Evolutionary conservation across 2,797 vertebrate species (phyloP), one percentile per base, ranked within the genome.

Genomic region (Thunnus albacares): DNA sequence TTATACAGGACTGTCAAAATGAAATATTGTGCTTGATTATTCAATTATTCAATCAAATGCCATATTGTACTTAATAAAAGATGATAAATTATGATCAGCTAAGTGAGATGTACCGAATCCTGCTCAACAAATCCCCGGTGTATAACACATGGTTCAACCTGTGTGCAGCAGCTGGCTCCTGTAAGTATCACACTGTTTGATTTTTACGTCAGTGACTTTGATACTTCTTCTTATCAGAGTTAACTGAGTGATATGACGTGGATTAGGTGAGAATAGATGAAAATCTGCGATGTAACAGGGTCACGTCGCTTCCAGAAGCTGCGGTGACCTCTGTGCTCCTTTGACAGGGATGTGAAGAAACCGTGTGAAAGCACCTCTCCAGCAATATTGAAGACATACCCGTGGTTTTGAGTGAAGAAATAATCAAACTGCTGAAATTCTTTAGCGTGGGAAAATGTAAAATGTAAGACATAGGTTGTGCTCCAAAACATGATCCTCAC

Each of bases 231-330:
- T 71, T 77, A 22, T 86, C 79, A 62, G 65, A 55, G 71, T 24
- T 71, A 71, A 82, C 26, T 3, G 65, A 79, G 80, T 35, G 77
- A 67, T 60, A 64, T 47, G 5, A n/a, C 10, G 71, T 38, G 59
- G n/a, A 53, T 77, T 11, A 63, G 71, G 84, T 85, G 87, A 87
- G 80, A 92, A 92, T 45, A 61, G 87, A 71, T 58, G 76, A 56
- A 72, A 89, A 83, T 28, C 41, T 43, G 84, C n/a, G 76, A 76
- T 71, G 75, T 87, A 84, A 89, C 79, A 20, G 69, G 80, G 85
- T 87, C 81, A 83, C 58, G 10, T 80, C 67, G 20, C 66, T 79
- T 71, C 43, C 76, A 77, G 67, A 77, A 22, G 71, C 85, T 13
- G 71, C 51, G 1, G 41, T 79, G 84, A 88, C 86, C 87, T 85